phyloP scores from a whole-genome alignment of 2,113 vertebrate species.

The Hylia prasina region DNA sequence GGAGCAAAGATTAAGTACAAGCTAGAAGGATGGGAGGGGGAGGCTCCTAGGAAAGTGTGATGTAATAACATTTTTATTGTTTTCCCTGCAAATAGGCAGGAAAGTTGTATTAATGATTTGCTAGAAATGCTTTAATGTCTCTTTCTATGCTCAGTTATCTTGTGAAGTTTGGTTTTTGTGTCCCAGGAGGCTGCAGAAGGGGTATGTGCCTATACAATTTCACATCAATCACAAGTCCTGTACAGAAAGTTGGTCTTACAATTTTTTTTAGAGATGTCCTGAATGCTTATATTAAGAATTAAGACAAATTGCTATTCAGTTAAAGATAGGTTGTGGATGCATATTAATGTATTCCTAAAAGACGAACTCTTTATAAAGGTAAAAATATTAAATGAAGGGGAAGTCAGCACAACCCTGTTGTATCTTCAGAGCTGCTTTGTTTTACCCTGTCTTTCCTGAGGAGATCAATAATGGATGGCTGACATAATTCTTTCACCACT shows the following conservation, averaged over 20 bases:
- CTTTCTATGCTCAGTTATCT: accelerated
- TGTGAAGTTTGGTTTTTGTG: not conserved
- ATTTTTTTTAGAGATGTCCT: not conserved
- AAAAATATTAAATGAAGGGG: not conserved
- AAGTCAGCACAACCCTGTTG: not conserved
- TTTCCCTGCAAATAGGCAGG: not conserved
- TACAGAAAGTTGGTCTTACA: not conserved
- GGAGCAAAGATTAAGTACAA: not conserved
- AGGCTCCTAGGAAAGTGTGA: not conserved
- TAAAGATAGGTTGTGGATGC: not conserved
- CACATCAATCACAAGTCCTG: not conserved
- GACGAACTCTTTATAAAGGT: not conserved
- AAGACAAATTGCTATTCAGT: not conserved
- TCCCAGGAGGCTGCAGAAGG: not conserved
- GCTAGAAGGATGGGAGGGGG: not conserved
- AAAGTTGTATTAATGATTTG: not conserved
- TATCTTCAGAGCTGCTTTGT: conserved; percentile 22
- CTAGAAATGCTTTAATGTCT: not conserved
- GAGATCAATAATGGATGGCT: conserved; percentile 63
- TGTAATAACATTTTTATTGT: not conserved
- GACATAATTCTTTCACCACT: conserved; percentile 30
- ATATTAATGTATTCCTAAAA: not conserved
- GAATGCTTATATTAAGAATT: not conserved
- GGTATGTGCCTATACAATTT: accelerated
- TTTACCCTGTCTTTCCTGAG: conserved; percentile 22